Conservation (phyloP, 2,113 vertebrate genomes). For the Bubo bubo region DNA sequence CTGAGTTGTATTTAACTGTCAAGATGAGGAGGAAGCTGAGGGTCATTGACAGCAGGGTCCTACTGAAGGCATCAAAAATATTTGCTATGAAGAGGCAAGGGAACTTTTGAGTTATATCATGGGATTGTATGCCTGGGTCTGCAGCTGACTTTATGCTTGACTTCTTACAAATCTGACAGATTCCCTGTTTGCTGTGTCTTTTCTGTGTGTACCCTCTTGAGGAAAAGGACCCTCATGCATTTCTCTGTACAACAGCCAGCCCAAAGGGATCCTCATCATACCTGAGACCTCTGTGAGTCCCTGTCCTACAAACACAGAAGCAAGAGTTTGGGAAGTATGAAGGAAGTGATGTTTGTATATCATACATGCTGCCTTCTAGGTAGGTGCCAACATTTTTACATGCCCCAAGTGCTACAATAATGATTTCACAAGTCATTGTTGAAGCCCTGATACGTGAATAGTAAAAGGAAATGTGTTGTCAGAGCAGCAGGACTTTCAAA, state of each 20-base stretch:
- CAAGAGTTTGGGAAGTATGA: neutral
- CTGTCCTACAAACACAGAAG: neutral
- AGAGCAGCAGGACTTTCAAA: neutral
- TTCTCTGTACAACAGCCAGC: neutral
- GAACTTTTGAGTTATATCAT: neutral
- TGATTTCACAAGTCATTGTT: neutral
- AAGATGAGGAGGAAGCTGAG: neutral
- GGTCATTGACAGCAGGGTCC: neutral
- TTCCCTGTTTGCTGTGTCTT: neutral
- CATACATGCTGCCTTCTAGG: neutral
- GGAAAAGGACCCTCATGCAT: neutral
- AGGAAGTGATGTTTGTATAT: neutral
- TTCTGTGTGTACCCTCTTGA: neutral
- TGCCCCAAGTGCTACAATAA: neutral
- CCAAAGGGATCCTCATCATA: neutral
- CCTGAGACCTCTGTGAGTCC: neutral
- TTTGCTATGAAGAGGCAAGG: neutral
- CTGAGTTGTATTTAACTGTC: neutral
- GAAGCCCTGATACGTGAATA: neutral
- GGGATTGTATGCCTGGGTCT: neutral
- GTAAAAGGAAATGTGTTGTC: neutral
- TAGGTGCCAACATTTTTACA: fast-evolving
- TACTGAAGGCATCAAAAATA: neutral
- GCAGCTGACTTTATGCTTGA: neutral
- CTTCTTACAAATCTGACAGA: neutral